A percentile compares a stretch with the other conserved stretches of the same genome.
Evolutionary conservation across 2,113 vertebrate genomes (phyloP).

Genomic region (Lonchura striata): DNA sequence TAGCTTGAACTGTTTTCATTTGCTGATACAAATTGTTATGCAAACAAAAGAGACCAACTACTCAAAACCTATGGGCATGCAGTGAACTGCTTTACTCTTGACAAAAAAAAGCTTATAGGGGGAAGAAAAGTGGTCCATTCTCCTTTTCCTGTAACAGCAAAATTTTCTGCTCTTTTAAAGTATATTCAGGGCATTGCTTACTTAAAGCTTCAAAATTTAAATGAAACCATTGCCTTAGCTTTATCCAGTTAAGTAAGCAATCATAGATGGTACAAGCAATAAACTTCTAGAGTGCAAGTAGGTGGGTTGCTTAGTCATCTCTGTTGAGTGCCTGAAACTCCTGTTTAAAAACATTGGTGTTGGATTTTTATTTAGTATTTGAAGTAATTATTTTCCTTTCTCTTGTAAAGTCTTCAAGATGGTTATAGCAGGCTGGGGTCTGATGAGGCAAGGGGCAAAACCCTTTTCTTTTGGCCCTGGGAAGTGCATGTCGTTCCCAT

Average conservation of each 20-base stretch:
- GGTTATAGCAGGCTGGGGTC: background rate
- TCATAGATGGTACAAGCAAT: background rate
- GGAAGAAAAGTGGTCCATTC: background rate
- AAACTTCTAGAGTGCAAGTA: background rate
- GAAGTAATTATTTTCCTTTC: slow-evolving; percentile 11
- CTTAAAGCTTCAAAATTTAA: background rate
- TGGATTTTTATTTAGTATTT: slow-evolving; percentile 7
- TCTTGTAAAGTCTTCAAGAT: background rate
- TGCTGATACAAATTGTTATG: background rate
- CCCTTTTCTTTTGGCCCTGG: background rate
- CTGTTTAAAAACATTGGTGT: background rate
- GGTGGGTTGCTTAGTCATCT: background rate
- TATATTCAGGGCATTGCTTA: background rate
- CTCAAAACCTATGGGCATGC: background rate
- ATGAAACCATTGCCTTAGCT: background rate
- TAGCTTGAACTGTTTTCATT: background rate
- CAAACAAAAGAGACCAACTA: background rate
- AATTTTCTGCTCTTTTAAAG: background rate
- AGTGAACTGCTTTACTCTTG: background rate
- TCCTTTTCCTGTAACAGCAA: background rate
- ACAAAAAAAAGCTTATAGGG: background rate
- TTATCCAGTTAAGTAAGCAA: background rate
- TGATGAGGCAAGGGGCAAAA: background rate
- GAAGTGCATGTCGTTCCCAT: background rate
- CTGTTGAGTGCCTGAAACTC: background rate